Evolutionary conservation across 2,888 invertebrate species (phyloP).

Genomic region (Lobophora halterata): DNA sequence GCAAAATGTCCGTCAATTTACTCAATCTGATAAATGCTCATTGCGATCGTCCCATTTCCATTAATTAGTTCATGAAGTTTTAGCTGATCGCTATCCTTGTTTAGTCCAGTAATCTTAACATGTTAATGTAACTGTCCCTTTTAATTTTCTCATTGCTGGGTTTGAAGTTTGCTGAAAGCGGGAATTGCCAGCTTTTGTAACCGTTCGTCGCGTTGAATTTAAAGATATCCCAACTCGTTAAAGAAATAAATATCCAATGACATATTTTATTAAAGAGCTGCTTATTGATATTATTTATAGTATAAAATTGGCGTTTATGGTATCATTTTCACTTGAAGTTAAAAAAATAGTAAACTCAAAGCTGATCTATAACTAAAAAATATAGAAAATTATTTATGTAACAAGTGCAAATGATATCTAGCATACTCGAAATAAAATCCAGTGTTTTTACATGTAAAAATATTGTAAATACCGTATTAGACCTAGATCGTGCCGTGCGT

Average conservation of each 20-base stretch:
- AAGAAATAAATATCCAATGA: background rate
- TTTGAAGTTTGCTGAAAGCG: background rate
- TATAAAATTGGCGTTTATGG: conserved; percentile 7
- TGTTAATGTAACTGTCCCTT: conserved; percentile 1
- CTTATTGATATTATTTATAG: conserved; percentile 6
- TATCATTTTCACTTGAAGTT: conserved; percentile 14
- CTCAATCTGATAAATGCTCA: no score
- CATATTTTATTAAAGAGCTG: conserved; percentile 8
- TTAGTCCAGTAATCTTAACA: no score
- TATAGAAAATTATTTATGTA: conserved; percentile 1
- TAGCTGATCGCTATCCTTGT: no score
- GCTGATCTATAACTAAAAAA: conserved; percentile 1
- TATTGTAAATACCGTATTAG: conserved; percentile 71
- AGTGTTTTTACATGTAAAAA: conserved; percentile 46
- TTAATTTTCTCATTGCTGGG: conserved; percentile 2
- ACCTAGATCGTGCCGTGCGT: conserved; percentile 59
- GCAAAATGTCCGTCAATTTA: no score
- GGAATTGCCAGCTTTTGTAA: conserved; percentile 5
- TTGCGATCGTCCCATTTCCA: no score
- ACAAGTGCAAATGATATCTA: conserved; percentile 16
- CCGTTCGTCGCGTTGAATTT: background rate
- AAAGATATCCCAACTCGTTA: background rate
- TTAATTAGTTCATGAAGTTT: no score
- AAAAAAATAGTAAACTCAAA: conserved; percentile 13
- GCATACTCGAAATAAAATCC: conserved; percentile 10